phyloP scores from a whole-genome alignment of 2,888 invertebrate genomes.

The Petrolisthes cinctipes region DNA sequence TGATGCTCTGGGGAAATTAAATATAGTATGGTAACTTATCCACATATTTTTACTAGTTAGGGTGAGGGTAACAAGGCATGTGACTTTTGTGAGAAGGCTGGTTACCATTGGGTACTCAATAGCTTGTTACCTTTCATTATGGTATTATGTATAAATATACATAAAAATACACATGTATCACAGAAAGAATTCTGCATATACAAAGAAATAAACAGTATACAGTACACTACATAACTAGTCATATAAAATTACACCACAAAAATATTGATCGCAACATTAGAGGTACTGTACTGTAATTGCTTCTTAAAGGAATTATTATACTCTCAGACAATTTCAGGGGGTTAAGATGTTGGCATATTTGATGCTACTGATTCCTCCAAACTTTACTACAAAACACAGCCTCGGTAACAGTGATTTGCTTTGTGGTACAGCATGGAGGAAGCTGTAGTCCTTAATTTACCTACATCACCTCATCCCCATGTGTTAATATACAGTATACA shows the following conservation, averaged over 20 bases:
- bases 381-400: too few relatives aligned
- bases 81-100: not conserved
- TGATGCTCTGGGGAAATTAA: not conserved
- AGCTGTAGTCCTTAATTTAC: not conserved
- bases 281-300: not conserved
- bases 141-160: not conserved
- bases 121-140: not conserved
- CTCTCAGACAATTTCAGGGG: too few relatives aligned
- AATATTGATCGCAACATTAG: not conserved
- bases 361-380: too few relatives aligned
- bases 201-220: not conserved
- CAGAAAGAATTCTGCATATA: not conserved
- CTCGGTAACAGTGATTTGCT: too few relatives aligned
- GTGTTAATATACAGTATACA: too few relatives aligned
- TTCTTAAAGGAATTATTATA: too few relatives aligned
- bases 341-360: too few relatives aligned
- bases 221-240: not conserved
- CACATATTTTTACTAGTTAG: too few relatives aligned
- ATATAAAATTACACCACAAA: not conserved
- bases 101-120: not conserved
- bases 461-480: not conserved
- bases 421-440: too few relatives aligned
- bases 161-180: not conserved
- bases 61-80: not conserved
- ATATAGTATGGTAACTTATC: too few relatives aligned